Conservation (phyloP, 1,140 invertebrate genomes). For the Saccostrea glomerata region DNA sequence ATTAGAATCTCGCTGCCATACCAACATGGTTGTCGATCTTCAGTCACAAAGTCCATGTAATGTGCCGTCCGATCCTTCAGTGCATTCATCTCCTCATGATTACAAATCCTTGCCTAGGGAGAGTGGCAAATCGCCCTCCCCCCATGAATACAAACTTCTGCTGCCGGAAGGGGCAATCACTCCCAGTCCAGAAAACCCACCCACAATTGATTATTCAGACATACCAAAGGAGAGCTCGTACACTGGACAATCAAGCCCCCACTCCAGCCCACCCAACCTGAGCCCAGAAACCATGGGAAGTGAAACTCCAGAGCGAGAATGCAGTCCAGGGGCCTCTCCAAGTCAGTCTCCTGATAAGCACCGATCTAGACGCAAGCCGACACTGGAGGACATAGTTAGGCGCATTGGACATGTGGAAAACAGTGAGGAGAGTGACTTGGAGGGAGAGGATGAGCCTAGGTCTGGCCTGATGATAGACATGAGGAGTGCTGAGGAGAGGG, state of each 20-base stretch:
- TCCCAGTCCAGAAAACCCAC: conserved; percentile 63
- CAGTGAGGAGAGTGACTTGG: conserved; percentile 68
- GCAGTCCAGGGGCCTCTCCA: conserved; percentile 58
- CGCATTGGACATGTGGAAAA: conserved; percentile 68
- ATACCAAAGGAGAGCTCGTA: conserved; percentile 53
- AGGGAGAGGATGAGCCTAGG: conserved; percentile 62
- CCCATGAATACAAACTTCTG: conserved; percentile 55
- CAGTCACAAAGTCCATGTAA: conserved; percentile 56
- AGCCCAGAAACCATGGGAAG: conserved; percentile 62
- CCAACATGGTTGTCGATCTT: conserved; percentile 58
- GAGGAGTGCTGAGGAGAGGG: conserved; percentile 51
- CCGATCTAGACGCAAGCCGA: conserved; percentile 70
- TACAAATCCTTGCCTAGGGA: conserved; percentile 54
- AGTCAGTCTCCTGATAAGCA: conserved; percentile 62
- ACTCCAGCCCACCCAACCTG: conserved; percentile 58
- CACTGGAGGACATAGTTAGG: conserved; percentile 73
- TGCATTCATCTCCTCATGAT: conserved; percentile 52
- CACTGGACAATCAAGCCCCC: conserved; percentile 42
- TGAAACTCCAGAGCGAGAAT: conserved; percentile 50
- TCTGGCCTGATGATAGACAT: conserved; percentile 59
- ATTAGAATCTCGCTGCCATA: conserved; percentile 42
- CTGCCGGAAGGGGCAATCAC: conserved; percentile 65
- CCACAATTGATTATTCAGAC: conserved; percentile 59
- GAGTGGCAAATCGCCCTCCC: conserved; percentile 32
- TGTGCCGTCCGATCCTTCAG: conserved; percentile 49